Conservation (phyloP, 2,113 vertebrate genomes). For the Jacana jacana region DNA sequence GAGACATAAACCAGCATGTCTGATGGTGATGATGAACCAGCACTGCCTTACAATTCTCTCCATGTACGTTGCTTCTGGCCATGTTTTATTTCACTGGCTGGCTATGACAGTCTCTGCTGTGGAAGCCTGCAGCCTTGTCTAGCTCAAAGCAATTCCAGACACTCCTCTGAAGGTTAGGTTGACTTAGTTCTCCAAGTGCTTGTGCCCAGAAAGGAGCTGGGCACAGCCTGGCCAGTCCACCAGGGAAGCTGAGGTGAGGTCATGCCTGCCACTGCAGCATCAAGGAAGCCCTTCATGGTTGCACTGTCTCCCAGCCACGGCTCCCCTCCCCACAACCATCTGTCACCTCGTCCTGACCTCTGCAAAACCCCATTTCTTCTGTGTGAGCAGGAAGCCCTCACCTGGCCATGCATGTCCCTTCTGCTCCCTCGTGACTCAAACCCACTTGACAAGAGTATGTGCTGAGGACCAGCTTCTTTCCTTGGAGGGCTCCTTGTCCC, state of each 20-base stretch:
- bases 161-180: neutral
- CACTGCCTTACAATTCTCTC: neutral
- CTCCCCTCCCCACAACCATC: neutral
- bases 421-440: neutral
- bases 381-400: neutral
- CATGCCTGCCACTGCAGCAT: neutral
- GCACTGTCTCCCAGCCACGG: neutral
- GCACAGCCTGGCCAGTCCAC: neutral
- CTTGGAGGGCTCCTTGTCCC: neutral
- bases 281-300: neutral
- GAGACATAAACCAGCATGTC: neutral
- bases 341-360: neutral
- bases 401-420: accelerated
- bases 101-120: neutral
- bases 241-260: neutral
- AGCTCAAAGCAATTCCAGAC: neutral
- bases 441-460: neutral
- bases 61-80: neutral
- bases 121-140: neutral
- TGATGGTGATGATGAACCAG: neutral
- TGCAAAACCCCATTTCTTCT: neutral
- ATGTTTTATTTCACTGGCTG: neutral
- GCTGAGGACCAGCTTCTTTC: neutral
- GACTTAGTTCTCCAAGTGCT: neutral
- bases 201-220: neutral